Evolutionary conservation across 1,140 invertebrate species (phyloP).

Genomic region (Zaprionus capensis): DNA sequence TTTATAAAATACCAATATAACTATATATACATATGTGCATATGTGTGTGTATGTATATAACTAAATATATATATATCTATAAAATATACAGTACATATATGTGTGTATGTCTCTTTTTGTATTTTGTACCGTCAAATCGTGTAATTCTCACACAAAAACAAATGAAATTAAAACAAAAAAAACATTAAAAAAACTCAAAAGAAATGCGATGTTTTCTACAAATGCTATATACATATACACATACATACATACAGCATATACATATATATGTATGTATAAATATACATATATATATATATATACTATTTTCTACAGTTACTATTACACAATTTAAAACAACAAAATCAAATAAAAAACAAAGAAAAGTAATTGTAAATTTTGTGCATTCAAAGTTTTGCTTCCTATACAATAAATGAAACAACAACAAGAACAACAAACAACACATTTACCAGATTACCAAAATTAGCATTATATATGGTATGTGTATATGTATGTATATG

Average conservation of each 20-base stretch:
- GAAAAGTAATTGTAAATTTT: slow-evolving; percentile 56
- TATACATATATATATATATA: slow-evolving; percentile 47
- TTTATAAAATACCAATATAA: slow-evolving; percentile 69
- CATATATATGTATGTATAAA: slow-evolving; percentile 40
- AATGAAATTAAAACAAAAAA: slow-evolving; percentile 20
- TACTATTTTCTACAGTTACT: slow-evolving; percentile 68
- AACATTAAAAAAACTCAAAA: slow-evolving; percentile 25
- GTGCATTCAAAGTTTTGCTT: slow-evolving; percentile 67
- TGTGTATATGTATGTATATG: slow-evolving; percentile 50
- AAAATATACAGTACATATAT: slow-evolving; percentile 65
- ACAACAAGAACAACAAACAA: slow-evolving; percentile 31
- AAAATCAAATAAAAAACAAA: slow-evolving; percentile 19
- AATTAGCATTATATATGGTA: slow-evolving; percentile 53
- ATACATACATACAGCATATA: slow-evolving; percentile 20
- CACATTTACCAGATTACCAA: slow-evolving; percentile 65
- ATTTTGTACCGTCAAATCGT: slow-evolving; percentile 80
- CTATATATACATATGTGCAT: slow-evolving; percentile 46
- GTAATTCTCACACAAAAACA: slow-evolving; percentile 72
- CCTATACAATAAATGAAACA: slow-evolving; percentile 72
- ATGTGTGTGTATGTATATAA: neutral
- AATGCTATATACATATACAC: slow-evolving; percentile 54
- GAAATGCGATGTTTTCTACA: slow-evolving; percentile 56
- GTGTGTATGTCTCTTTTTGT: slow-evolving; percentile 73
- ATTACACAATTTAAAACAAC: slow-evolving; percentile 53
- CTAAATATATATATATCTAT: slow-evolving; percentile 29